phyloP scores from a whole-genome alignment of 2,888 invertebrate genomes.

The Mylabris sibirica region DNA sequence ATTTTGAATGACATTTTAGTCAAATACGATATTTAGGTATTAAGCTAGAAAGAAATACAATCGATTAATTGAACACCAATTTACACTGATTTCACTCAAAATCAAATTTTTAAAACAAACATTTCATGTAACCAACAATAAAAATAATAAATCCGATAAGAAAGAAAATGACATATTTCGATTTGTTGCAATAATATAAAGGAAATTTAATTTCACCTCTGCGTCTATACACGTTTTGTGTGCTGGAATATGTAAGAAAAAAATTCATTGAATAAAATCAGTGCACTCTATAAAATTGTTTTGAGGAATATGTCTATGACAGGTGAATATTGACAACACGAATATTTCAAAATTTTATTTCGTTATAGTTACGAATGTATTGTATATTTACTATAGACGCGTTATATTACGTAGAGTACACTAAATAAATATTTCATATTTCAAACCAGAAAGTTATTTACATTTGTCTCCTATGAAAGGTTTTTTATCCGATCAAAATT shows the following conservation, averaged over 20 bases:
- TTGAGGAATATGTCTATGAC: constrained; percentile 27
- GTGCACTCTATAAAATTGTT: constrained; percentile 27
- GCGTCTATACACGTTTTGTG: neutral
- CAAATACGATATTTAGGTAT: neutral
- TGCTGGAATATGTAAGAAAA: neutral
- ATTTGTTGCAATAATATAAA: constrained; percentile 21
- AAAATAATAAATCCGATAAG: constrained; percentile 35
- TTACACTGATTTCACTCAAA: constrained; percentile 24
- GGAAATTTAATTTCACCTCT: constrained; percentile 16
- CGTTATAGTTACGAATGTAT: constrained; percentile 19
- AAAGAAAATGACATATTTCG: constrained; percentile 37
- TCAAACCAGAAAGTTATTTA: constrained; percentile 7
- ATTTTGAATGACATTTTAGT: neutral
- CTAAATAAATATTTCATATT: constrained; percentile 11
- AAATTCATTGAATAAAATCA: constrained; percentile 26
- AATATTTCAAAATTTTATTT: constrained; percentile 26
- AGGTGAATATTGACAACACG: constrained; percentile 30
- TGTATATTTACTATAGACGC: neutral
- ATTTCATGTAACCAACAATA: constrained; percentile 18
- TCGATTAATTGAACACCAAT: neutral
- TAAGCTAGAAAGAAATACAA: neutral
- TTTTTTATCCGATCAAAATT: constrained; percentile 5
- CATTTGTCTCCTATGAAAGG: constrained; percentile 12
- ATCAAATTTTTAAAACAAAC: constrained; percentile 22
- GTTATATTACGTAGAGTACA: constrained; percentile 2